phyloP scores from a whole-genome alignment of 2,113 vertebrate species.

The Bagarius yarrelli region DNA sequence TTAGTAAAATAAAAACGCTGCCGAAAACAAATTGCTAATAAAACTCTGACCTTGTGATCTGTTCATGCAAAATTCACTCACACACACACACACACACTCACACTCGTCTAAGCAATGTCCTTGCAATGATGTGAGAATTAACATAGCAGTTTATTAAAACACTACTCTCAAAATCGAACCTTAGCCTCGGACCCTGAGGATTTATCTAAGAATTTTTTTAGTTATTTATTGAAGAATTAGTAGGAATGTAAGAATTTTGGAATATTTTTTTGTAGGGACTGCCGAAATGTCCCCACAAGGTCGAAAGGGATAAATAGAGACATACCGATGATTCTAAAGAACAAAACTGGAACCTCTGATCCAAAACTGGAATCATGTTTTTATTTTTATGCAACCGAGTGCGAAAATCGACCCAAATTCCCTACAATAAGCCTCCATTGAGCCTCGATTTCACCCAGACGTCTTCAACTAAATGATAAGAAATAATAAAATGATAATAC shows the following conservation, averaged over 20 bases:
- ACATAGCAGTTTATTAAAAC: background rate
- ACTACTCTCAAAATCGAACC: background rate
- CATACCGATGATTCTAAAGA: conserved; percentile 12
- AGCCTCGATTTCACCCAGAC: background rate
- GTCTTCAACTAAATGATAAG: background rate
- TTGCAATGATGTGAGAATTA: background rate
- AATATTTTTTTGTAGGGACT: background rate
- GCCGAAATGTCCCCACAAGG: background rate
- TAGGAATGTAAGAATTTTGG: too few species aligned
- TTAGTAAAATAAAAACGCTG: background rate
- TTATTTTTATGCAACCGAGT: background rate
- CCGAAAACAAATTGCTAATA: too few species aligned
- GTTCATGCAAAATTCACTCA: background rate
- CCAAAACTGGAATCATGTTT: background rate
- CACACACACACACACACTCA: background rate
- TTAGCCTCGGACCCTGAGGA: background rate
- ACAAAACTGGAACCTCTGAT: background rate
- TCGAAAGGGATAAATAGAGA: background rate
- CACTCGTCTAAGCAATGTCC: background rate
- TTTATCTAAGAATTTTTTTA: background rate
- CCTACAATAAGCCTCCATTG: background rate
- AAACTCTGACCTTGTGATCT: conserved; percentile 5
- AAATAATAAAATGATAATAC: background rate
- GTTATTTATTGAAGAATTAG: too few species aligned
- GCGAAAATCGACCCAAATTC: background rate